Base-by-base conservation (phyloP, 2,888 invertebrate species). In the Poecilobothrus nobilitatus region DNA sequence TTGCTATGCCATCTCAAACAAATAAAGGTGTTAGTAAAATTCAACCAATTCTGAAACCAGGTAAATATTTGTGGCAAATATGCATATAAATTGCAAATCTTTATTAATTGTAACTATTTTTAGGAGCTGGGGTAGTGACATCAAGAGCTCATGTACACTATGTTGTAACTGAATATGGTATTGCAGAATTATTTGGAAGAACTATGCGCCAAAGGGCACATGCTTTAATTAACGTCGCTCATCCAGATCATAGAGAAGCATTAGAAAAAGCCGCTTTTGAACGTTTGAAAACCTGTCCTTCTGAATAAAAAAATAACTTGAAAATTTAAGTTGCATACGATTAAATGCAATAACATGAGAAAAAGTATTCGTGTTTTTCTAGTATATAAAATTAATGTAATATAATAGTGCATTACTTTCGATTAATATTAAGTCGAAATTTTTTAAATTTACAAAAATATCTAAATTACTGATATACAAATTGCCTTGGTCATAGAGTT, bases 121-220 rank as follows among this genome's bases (percentile, higher is more conserved):
- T 79, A 92, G 95, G 96, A 75, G 94, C 92, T 70, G 96, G 96
- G n/a, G 94, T 97, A 6, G 95, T 96, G 20, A 94, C 95, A 0
- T 89, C 92, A 0, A 86, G 96, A 72, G 95, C 94, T 0, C 96
- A 97, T 80, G 92, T 92, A 0, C 93, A 96, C 79, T 97, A 96
- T 80, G 87, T 97, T 4, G 96, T 96, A 0, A 97, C 97, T 0
- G 97, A 97, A 79, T 86, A 91, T 73, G 97, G 97, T 20, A 91
- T 96, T 73, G 96, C 96, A 0, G 84, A 89, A 69, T 83, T 97
- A 66, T 96, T 95, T 80, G 97, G 97, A 63, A 94, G 93, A 82
- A 90, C 89, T 20, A 85, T 96, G 67, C 85, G 95, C 2, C 96
- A 97, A 80, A 85, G 97, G 68, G 95, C 96, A 4, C 88, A 95